Conservation (phyloP, 2,113 vertebrate genomes). For the Onychorhynchus coronatus region DNA sequence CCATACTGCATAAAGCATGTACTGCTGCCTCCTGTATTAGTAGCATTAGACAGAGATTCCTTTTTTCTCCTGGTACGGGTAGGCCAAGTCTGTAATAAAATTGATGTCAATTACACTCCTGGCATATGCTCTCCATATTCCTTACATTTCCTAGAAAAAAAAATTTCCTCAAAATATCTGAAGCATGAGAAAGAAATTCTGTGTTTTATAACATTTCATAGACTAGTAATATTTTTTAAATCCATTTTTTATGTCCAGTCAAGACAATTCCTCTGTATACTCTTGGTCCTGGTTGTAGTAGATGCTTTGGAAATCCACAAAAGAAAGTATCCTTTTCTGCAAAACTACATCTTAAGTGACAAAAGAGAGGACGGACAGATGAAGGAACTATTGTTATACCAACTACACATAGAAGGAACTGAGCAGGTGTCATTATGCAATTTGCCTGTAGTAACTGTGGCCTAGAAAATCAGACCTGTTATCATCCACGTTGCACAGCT, state of each 20-base stretch:
- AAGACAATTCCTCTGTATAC: not conserved
- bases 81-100: not conserved
- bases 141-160: not conserved
- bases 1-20: not conserved
- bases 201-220: not conserved
- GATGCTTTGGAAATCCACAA: not conserved
- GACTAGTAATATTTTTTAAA: not conserved
- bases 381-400: not conserved
- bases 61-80: not conserved
- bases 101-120: not conserved
- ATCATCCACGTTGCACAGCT: not conserved
- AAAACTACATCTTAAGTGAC: not conserved
- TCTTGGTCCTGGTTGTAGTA: not conserved
- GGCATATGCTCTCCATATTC: not conserved
- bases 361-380: not conserved
- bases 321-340: not conserved
- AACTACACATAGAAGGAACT: not conserved
- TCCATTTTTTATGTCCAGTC: not conserved
- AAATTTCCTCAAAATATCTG: not conserved
- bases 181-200: not conserved
- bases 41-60: not conserved
- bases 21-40: not conserved
- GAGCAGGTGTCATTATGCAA: not conserved
- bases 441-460: not conserved
- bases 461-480: not conserved